phyloP scores from a whole-genome alignment of 2,888 invertebrate species.

The Eretmocerus hayati region DNA sequence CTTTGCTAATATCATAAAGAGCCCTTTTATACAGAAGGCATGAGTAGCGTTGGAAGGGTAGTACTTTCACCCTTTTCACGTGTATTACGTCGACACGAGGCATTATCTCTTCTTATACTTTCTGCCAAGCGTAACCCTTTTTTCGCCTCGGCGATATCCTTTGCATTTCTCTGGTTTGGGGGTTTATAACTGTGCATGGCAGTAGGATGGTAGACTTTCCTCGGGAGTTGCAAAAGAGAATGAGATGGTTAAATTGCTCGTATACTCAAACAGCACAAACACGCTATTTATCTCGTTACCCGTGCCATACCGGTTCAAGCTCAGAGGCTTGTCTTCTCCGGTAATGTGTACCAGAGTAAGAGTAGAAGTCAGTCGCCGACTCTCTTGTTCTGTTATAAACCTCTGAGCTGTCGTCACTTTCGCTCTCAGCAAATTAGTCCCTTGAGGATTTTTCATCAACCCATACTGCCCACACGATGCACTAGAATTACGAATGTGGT shows the following conservation, averaged over 20 bases:
- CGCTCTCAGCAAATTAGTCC: conserved; percentile 23
- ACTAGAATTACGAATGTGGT: no score
- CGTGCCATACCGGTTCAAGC: not conserved
- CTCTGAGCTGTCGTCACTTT: conserved; percentile 11
- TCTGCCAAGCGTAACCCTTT: conserved; percentile 9
- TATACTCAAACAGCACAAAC: conserved; percentile 9
- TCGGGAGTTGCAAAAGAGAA: no score
- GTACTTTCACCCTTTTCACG: conserved; percentile 25
- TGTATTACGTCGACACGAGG: conserved; percentile 26
- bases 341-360: not conserved
- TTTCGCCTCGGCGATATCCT: not conserved
- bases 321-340: not conserved
- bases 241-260: conserved; percentile 17
- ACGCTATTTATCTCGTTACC: not conserved
- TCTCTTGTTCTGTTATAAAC: no score
- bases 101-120: conserved; percentile 31
- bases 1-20: conserved; percentile 39
- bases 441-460: no score
- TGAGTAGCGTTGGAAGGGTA: conserved; percentile 16
- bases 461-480: no score
- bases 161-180: no score
- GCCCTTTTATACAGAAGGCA: no score
- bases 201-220: no score
- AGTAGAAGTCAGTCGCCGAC: conserved; percentile 2
- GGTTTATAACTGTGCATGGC: no score